These are phyloP conservation scores for Leptura quadrifasciata DNA, from an alignment of 2,888 invertebrate genomes.

Conservation along the genomic window DNA sequence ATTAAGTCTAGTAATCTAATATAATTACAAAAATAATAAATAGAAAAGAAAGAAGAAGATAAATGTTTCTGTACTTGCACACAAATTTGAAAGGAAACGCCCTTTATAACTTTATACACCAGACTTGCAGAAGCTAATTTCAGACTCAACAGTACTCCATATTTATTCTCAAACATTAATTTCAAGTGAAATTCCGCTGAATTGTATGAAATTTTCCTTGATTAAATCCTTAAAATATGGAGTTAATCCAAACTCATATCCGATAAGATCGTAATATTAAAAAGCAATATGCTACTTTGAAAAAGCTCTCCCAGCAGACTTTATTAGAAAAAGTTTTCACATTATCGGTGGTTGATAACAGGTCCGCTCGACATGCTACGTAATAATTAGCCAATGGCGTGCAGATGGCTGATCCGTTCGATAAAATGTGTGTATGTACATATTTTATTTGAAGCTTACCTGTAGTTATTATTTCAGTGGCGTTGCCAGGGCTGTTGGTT, in stretches of 20 bases:
- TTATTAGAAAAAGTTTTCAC: conserved; percentile 31
- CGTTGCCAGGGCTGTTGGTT: background rate
- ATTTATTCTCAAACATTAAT: conserved; percentile 31
- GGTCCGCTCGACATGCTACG: conserved; percentile 14
- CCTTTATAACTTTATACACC: conserved; percentile 16
- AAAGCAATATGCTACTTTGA: conserved; percentile 22
- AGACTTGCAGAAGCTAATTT: conserved; percentile 34
- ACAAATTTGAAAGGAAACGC: background rate
- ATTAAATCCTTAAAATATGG: conserved; percentile 34
- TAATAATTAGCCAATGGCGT: conserved; percentile 27
- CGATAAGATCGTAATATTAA: conserved; percentile 36
- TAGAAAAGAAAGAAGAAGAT: background rate
- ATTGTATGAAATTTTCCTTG: conserved; percentile 29
- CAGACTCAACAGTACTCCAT: conserved; percentile 5
- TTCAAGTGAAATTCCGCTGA: conserved; percentile 5
- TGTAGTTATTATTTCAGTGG: background rate
- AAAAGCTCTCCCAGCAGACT: conserved; percentile 16
- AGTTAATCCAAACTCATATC: conserved; percentile 15
- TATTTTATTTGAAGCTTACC: background rate
- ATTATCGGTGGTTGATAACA: conserved; percentile 18
- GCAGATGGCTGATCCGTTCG: background rate
- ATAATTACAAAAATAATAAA: background rate
- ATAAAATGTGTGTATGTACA: conserved; percentile 7
- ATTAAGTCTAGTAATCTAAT: background rate
- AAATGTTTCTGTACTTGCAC: background rate